Evolutionary conservation across 2,888 invertebrate genomes (phyloP).

Genomic region (Drosophila yooni): DNA sequence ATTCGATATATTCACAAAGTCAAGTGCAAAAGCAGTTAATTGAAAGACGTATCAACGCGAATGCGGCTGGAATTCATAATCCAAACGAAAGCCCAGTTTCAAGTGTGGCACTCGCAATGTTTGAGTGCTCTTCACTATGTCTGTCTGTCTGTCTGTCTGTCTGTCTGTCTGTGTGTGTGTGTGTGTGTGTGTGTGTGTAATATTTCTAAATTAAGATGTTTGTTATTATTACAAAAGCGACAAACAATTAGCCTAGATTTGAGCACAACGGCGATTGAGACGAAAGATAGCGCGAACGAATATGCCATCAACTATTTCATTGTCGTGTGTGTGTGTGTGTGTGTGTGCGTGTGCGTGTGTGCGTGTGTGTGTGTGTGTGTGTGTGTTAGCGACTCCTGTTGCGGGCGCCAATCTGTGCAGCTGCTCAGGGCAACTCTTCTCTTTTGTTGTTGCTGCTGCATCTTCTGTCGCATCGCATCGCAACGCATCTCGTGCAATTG

Average conservation of each 20-base stretch:
- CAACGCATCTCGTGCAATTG: slow-evolving; percentile 55
- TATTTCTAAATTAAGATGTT: slow-evolving; percentile 74
- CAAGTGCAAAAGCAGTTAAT: slow-evolving; percentile 10
- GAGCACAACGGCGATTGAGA: slow-evolving; percentile 25
- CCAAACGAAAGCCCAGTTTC: background rate
- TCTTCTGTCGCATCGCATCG: slow-evolving; percentile 48
- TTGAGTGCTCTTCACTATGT: background rate
- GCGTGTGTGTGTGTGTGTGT: background rate
- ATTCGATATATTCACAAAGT: background rate
- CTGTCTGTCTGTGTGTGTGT: slow-evolving; percentile 2
- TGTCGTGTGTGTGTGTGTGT: background rate
- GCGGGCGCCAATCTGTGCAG: slow-evolving; percentile 36
- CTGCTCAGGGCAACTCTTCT: slow-evolving; percentile 51
- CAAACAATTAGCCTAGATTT: slow-evolving; percentile 83
- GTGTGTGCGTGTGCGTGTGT: background rate
- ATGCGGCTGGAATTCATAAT: background rate
- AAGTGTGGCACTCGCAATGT: slow-evolving; percentile 14
- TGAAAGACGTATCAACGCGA: background rate
- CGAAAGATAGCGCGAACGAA: slow-evolving; percentile 18
- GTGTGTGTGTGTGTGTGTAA: slow-evolving; percentile 13
- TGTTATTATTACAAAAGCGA: slow-evolving; percentile 82
- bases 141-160: slow-evolving; percentile 6
- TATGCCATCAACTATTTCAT: slow-evolving; percentile 5
- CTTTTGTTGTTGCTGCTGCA: slow-evolving; percentile 14
- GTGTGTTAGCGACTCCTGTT: background rate